Conservation (phyloP, 2,113 vertebrate genomes). For the Odontophorus gujanensis region DNA sequence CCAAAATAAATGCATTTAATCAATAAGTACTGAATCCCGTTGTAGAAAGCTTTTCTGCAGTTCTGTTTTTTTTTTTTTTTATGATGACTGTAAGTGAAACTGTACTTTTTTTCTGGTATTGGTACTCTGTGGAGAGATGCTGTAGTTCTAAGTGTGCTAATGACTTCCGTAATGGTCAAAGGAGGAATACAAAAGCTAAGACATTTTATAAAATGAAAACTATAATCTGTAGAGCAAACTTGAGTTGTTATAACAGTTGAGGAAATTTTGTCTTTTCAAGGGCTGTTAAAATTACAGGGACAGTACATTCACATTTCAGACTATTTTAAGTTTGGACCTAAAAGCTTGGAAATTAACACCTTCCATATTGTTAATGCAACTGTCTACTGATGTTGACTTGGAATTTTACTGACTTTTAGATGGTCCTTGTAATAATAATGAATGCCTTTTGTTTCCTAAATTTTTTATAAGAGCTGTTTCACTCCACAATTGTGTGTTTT, state of each 20-base stretch:
- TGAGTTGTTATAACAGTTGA: background rate
- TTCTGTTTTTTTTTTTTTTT: background rate
- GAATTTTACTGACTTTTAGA: background rate
- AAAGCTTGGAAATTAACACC: background rate
- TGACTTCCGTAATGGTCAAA: accelerated
- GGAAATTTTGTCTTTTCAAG: background rate
- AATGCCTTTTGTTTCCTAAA: background rate
- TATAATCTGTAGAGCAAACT: background rate
- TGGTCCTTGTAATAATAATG: background rate
- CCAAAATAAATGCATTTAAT: background rate
- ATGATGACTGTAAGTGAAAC: accelerated
- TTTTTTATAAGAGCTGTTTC: background rate
- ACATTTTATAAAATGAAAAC: background rate
- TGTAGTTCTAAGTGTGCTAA: background rate
- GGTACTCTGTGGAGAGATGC: background rate
- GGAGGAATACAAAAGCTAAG: background rate
- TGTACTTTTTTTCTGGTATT: background rate
- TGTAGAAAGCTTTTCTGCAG: background rate
- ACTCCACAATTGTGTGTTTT: background rate
- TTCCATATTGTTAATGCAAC: background rate
- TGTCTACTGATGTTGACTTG: background rate
- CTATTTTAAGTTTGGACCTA: background rate
- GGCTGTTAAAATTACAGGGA: background rate
- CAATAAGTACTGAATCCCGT: background rate
- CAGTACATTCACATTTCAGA: background rate